phyloP scores from a whole-genome alignment of 2,797 vertebrate genomes.

The Acanthornis magna region DNA sequence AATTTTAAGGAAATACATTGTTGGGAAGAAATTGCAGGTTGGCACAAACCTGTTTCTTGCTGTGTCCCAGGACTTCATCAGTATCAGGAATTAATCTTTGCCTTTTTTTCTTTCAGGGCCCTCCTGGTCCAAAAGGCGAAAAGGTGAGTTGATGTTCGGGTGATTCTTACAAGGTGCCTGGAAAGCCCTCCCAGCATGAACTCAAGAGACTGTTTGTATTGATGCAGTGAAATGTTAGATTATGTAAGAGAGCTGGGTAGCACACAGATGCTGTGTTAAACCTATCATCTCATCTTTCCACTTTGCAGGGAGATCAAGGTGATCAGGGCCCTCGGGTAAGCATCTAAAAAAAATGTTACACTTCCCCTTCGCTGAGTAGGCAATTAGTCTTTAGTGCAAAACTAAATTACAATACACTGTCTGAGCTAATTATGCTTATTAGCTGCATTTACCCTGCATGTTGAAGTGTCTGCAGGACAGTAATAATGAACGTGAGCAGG shows the following conservation, averaged over 20 bases:
- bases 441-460: constrained; percentile 71
- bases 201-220: constrained; percentile 41
- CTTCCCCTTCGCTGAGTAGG: constrained; percentile 62
- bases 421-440: constrained; percentile 70
- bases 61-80: neutral
- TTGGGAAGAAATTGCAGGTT: neutral
- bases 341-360: constrained; percentile 76
- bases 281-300: constrained; percentile 76
- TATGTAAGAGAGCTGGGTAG: constrained; percentile 62
- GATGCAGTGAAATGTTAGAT: constrained; percentile 60
- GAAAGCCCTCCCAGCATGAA: constrained; percentile 57
- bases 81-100: neutral
- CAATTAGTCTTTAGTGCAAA: constrained; percentile 59
- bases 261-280: constrained; percentile 72
- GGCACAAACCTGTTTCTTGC: neutral
- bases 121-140: constrained; percentile 92
- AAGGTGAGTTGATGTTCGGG: constrained; percentile 84
- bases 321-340: constrained; percentile 99
- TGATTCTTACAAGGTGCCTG: neutral
- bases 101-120: constrained; percentile 80
- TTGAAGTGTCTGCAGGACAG: constrained; percentile 67
- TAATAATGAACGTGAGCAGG: neutral
- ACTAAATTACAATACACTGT: constrained; percentile 56
- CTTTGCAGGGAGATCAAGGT: constrained; percentile 96
- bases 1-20: neutral